Evolutionary conservation across 2,113 vertebrate species (phyloP).

Genomic region (Paralichthys olivaceus): DNA sequence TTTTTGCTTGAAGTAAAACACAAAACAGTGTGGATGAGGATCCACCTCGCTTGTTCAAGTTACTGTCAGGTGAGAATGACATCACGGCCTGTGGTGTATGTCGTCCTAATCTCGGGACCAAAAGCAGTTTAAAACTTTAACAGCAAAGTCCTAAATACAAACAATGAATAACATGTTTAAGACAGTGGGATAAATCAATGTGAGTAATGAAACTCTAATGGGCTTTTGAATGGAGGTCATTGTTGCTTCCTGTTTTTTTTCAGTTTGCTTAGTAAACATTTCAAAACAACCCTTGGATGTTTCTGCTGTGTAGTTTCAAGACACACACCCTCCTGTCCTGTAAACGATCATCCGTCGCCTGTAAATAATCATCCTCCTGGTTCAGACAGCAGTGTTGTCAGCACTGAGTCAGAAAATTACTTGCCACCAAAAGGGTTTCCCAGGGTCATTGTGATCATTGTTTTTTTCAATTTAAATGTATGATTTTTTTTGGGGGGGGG

Average conservation of each 20-base stretch:
- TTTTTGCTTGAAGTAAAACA: conserved; percentile 26
- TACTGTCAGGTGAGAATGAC: conserved; percentile 54
- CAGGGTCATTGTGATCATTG: conserved; percentile 18
- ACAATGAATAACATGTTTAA: neutral
- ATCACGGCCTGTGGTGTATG: conserved; percentile 45
- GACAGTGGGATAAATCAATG: neutral
- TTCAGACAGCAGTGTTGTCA: conserved; percentile 32
- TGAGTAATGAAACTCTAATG: conserved; percentile 15
- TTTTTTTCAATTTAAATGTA: neutral
- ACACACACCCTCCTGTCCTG: conserved; percentile 20
- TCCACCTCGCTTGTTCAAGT: conserved; percentile 42
- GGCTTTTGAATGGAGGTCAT: neutral
- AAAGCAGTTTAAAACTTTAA: neutral
- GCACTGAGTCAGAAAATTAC: conserved; percentile 69
- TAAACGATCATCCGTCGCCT: conserved; percentile 17
- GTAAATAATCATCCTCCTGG: conserved; percentile 32
- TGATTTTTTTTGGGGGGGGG: conserved; percentile 5
- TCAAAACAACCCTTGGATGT: conserved; percentile 37
- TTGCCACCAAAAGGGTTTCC: conserved; percentile 64
- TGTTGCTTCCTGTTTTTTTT: neutral
- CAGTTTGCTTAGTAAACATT: conserved; percentile 40
- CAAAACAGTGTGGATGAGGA: conserved; percentile 29
- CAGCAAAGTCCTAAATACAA: neutral
- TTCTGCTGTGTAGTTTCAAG: conserved; percentile 35
- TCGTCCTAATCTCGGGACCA: conserved; percentile 12